A percentile compares a stretch with the other conserved stretches of the same genome.
Evolutionary conservation across 2,888 invertebrate genomes (phyloP).

Genomic region (Dolichopus griseipennis): DNA sequence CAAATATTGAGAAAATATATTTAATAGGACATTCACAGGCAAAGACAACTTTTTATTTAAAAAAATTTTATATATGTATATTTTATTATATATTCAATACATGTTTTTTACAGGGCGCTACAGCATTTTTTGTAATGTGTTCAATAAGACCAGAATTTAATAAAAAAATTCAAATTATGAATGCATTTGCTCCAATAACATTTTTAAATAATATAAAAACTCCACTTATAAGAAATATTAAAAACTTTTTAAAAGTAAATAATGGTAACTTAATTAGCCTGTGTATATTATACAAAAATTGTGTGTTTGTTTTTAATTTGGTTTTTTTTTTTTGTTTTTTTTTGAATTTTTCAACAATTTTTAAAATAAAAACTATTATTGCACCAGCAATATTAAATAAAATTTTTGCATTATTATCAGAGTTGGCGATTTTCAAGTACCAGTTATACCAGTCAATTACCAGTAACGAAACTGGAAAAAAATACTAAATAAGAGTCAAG

Average conservation of each 20-base stretch:
- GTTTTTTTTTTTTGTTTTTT: no score
- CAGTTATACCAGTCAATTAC: no score
- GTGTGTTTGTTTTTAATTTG: no score
- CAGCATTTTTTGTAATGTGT: conserved; percentile 58
- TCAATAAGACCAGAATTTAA: conserved; percentile 57
- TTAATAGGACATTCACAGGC: conserved; percentile 59
- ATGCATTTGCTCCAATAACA: conserved; percentile 62
- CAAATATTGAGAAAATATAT: conserved; percentile 46
- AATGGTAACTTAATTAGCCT: neutral
- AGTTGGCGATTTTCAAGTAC: no score
- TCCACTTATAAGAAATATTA: conserved; percentile 38
- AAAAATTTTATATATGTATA: no score
- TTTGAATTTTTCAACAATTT: no score
- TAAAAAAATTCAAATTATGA: conserved; percentile 55
- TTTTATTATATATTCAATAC: no score
- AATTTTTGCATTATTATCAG: no score
- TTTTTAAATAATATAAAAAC: conserved; percentile 44
- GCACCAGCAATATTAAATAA: no score
- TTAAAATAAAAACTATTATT: no score
- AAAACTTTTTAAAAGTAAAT: conserved; percentile 35
- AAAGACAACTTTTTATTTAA: neutral
- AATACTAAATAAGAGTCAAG: no score
- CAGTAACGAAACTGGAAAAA: no score
- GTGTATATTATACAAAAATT: neutral
- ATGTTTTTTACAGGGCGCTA: conserved; percentile 52